Conservation (phyloP, 2,113 vertebrate species). For the Cyrtonyx montezumae region DNA sequence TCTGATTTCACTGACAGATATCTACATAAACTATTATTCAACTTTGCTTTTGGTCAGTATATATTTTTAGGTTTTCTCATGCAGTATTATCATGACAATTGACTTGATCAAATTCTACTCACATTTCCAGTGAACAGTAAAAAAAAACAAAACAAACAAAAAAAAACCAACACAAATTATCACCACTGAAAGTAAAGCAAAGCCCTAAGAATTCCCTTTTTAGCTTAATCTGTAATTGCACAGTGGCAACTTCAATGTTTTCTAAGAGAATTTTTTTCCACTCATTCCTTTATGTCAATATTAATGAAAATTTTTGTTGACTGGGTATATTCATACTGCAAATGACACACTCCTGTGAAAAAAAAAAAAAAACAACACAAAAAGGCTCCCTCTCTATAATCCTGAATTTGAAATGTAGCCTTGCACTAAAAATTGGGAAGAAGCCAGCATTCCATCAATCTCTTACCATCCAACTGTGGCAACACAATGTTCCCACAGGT, state of each 20-base stretch:
- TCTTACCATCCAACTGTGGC: constrained; percentile 62
- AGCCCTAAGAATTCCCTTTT: neutral
- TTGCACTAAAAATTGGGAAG: constrained; percentile 15
- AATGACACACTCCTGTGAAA: constrained; percentile 27
- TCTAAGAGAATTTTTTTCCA: neutral
- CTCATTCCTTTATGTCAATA: constrained; percentile 45
- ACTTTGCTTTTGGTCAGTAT: neutral
- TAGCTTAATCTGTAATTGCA: constrained; percentile 15
- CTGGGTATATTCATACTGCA: constrained; percentile 3
- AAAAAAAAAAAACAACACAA: constrained; percentile 16
- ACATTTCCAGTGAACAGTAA: neutral
- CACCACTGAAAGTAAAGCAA: neutral
- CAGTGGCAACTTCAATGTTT: neutral
- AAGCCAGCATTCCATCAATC: constrained; percentile 48
- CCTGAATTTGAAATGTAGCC: constrained; percentile 55
- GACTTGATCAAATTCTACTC: neutral
- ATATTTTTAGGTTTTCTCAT: neutral
- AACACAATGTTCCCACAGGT: constrained; percentile 65
- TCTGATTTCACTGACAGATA: neutral
- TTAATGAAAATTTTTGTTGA: constrained; percentile 44
- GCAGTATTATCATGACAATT: neutral
- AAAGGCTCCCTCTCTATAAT: constrained; percentile 53
- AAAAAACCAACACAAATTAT: neutral
- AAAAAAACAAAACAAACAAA: too few species aligned
- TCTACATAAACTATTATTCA: neutral